A percentile compares a stretch with the other conserved stretches of the same genome.
phyloP scores from a whole-genome alignment of 64 coral and sea anemone genomes.

The Exaiptasia diaphana region DNA sequence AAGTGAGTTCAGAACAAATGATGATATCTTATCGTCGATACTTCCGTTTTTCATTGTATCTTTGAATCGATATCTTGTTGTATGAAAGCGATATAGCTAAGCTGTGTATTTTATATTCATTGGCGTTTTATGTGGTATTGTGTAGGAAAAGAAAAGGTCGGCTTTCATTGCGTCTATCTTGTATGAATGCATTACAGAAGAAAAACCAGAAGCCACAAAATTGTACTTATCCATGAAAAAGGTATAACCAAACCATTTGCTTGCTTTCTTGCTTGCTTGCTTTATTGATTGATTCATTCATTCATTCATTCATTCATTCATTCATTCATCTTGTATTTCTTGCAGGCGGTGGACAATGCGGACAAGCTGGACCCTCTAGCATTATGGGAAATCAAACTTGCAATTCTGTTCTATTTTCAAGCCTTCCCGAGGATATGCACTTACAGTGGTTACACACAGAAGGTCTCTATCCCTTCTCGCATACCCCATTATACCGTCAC shows the following conservation, averaged over 20 bases:
- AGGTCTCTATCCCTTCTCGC: not conserved
- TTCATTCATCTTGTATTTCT: not conserved
- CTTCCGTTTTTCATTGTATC: too few relatives aligned
- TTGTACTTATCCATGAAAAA: constrained; percentile 58
- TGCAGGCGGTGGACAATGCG: constrained; percentile 33
- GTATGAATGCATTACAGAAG: constrained; percentile 84
- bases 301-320: not conserved
- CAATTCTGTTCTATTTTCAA: constrained; percentile 30
- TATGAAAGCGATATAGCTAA: too few relatives aligned
- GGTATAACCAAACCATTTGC: constrained; percentile 8
- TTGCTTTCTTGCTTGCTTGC: not conserved
- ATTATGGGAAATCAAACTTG: constrained; percentile 55
- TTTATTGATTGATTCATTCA: not conserved
- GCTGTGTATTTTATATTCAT: not conserved
- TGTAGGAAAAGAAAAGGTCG: constrained; percentile 58
- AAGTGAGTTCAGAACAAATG: too few relatives aligned
- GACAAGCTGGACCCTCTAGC: not conserved
- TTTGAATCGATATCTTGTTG: too few relatives aligned
- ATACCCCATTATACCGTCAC: not conserved
- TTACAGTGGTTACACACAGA: not conserved
- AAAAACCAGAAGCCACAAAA: constrained; percentile 75
- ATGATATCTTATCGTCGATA: too few relatives aligned
- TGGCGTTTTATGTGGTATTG: not conserved
- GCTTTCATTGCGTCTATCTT: constrained; percentile 66
- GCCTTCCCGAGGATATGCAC: constrained; percentile 36